phyloP scores from a whole-genome alignment of 2,113 vertebrate species.

The Butorides virescens region DNA sequence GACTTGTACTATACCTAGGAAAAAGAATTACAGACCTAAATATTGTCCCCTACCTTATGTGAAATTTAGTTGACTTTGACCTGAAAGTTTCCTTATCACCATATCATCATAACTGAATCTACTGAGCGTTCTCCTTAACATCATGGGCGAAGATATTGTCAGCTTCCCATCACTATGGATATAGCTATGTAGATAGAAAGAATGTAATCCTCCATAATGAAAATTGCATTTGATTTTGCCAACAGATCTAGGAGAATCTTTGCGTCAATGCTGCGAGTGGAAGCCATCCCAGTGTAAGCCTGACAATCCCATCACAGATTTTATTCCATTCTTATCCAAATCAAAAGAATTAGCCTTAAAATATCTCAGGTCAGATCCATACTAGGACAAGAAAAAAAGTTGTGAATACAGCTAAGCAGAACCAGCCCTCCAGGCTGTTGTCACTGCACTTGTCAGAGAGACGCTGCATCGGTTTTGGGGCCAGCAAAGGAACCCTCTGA shows the following conservation, averaged over 20 bases:
- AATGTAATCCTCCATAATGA: background rate
- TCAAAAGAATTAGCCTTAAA: background rate
- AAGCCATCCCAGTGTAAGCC: background rate
- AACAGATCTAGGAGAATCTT: background rate
- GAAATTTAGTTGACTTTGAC: background rate
- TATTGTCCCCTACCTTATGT: background rate
- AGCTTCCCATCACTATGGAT: background rate
- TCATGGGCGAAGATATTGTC: background rate
- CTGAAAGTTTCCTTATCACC: background rate
- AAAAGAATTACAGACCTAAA: background rate
- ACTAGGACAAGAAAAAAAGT: background rate
- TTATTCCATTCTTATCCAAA: background rate
- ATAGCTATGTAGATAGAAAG: background rate
- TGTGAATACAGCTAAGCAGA: background rate
- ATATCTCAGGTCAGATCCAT: background rate
- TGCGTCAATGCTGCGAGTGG: background rate
- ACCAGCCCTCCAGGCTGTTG: background rate
- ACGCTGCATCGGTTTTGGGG: background rate
- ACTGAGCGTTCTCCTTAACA: background rate
- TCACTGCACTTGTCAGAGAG: rapidly evolving
- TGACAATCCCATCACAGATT: background rate
- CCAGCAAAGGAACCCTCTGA: background rate
- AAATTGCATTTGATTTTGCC: background rate
- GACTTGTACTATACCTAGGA: background rate
- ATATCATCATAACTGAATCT: background rate